Percentiles rank a stretch among this genome's conserved stretches.
phyloP scores from a whole-genome alignment of 1,140 invertebrate genomes.

The Drosophila pandora region DNA sequence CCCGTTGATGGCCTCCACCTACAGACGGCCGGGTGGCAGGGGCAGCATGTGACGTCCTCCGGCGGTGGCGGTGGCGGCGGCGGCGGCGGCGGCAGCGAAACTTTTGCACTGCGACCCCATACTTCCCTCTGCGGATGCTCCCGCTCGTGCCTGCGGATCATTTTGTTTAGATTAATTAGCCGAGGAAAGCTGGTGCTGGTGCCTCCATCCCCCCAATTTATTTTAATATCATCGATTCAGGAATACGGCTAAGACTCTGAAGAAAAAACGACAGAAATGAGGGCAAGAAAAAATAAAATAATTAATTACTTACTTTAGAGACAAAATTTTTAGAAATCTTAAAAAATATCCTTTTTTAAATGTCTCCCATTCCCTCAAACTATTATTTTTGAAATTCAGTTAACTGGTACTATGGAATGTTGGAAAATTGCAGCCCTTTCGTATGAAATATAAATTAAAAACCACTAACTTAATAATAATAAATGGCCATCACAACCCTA shows the following conservation, averaged over 20 bases:
- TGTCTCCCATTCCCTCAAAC: no score
- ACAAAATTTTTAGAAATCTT: no score
- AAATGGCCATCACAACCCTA: no score
- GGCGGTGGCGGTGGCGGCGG: no score
- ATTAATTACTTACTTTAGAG: no score
- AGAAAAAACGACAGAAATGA: neutral
- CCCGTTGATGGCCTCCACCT: constrained; percentile 74
- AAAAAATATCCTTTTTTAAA: no score
- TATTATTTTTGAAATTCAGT: no score
- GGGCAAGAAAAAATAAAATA: no score
- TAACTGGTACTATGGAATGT: no score
- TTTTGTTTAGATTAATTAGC: constrained; percentile 59
- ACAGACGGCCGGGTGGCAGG: constrained; percentile 9
- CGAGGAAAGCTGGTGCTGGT: constrained; percentile 46
- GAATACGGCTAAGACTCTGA: neutral
- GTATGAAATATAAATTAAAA: no score
- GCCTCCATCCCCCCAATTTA: constrained; percentile 2
- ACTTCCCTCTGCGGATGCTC: neutral
- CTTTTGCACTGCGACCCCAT: constrained; percentile 70
- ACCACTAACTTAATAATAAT: no score
- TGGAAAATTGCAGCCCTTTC: no score
- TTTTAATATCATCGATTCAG: constrained; percentile 26
- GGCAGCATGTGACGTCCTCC: constrained; percentile 59
- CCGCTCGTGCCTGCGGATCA: constrained; percentile 8
- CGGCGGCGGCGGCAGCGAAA: constrained; percentile 10